These are phyloP conservation scores for Tribolium castaneum DNA, from an alignment of 1,140 invertebrate genomes.

Conservation along the genomic window DNA sequence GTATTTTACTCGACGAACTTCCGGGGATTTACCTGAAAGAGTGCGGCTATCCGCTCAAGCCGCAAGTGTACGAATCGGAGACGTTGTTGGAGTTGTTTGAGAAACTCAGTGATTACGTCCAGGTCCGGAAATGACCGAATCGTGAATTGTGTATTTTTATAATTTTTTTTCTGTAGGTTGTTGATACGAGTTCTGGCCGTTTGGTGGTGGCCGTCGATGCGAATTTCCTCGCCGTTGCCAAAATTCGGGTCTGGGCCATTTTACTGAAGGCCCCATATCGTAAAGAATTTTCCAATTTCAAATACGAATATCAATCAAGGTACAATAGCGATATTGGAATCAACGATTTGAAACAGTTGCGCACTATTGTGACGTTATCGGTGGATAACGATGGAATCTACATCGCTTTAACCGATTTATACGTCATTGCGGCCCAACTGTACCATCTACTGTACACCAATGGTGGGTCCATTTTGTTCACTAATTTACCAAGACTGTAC, in stretches of 20 bases:
- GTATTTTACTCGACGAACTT: constrained; percentile 65
- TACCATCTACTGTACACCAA: constrained; percentile 57
- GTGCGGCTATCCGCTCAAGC: constrained; percentile 71
- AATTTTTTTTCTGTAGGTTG: background rate
- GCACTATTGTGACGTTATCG: constrained; percentile 56
- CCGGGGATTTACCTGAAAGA: constrained; percentile 67
- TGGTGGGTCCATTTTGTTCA: constrained; percentile 54
- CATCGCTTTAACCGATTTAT: constrained; percentile 56
- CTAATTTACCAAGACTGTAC: constrained; percentile 55
- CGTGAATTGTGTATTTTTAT: background rate
- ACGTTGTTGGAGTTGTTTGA: constrained; percentile 68
- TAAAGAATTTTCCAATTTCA: constrained; percentile 52
- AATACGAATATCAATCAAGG: constrained; percentile 54
- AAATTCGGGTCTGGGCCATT: constrained; percentile 58
- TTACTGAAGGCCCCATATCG: constrained; percentile 58
- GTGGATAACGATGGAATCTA: constrained; percentile 52
- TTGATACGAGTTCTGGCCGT: background rate
- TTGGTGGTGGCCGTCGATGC: background rate
- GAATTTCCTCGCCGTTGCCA: constrained; percentile 20
- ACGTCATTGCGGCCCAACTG: constrained; percentile 58
- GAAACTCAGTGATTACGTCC: constrained; percentile 65
- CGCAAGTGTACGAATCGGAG: constrained; percentile 68
- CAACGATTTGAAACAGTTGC: constrained; percentile 54
- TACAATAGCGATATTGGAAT: constrained; percentile 57
- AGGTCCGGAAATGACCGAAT: background rate